phyloP scores from a whole-genome alignment of 2,113 vertebrate genomes.

The Aphelocoma coerulescens region DNA sequence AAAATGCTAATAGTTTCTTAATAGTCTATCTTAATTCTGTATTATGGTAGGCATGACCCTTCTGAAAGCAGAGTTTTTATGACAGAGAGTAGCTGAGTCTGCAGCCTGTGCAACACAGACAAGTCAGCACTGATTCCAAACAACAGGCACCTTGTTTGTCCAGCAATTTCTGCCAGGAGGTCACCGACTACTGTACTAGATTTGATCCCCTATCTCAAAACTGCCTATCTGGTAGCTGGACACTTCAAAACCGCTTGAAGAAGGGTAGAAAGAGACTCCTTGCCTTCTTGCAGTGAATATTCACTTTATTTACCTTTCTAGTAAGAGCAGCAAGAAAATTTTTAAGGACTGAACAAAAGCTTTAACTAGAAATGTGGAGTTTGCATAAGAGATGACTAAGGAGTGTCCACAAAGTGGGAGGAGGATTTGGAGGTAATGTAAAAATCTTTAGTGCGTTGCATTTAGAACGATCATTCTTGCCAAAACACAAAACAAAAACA shows the following conservation, averaged over 20 bases:
- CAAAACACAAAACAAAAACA: neutral
- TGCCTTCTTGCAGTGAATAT: neutral
- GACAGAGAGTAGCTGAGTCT: neutral
- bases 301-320: neutral
- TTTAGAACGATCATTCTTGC: neutral
- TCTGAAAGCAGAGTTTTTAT: neutral
- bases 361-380: neutral
- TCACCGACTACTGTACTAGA: neutral
- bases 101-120: neutral
- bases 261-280: neutral
- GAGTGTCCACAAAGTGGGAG: neutral
- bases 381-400: neutral
- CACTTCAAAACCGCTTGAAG: neutral
- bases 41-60: neutral
- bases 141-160: neutral
- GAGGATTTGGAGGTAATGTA: neutral
- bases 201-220: neutral
- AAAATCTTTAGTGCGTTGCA: neutral
- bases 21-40: neutral
- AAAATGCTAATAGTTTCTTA: neutral
- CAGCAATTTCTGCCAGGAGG: neutral
- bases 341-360: neutral
- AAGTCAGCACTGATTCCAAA: neutral
- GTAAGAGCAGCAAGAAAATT: neutral
- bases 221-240: neutral